phyloP scores from a whole-genome alignment of 2,113 vertebrate species.

The Dinomys branickii region DNA sequence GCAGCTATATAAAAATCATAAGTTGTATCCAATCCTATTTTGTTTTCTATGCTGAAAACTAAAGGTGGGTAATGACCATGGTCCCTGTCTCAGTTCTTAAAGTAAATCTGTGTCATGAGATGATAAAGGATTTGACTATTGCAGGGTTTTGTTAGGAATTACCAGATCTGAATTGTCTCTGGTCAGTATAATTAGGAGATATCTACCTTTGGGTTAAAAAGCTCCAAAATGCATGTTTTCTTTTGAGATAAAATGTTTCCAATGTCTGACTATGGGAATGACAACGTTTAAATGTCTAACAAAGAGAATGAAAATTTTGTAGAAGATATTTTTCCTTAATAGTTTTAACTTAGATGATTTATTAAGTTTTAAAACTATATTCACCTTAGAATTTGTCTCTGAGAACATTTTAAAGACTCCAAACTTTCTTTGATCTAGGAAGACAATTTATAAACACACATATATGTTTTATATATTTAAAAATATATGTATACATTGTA shows the following conservation, averaged over 20 bases:
- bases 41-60: background rate
- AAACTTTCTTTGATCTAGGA: background rate
- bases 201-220: background rate
- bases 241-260: background rate
- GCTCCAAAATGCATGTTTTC: background rate
- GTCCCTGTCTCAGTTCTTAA: background rate
- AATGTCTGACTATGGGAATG: background rate
- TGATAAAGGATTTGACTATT: background rate
- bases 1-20: background rate
- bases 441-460: background rate
- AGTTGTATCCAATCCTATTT: background rate
- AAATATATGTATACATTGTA: background rate
- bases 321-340: background rate
- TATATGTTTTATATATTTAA: background rate
- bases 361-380: background rate
- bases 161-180: background rate
- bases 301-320: background rate
- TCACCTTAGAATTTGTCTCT: background rate
- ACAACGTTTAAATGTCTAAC: background rate
- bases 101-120: too few relatives aligned
- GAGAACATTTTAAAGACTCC: slow-evolving; percentile 20
- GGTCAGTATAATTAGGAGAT: background rate
- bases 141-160: background rate
- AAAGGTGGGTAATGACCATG: background rate
- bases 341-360: slow-evolving; percentile 42